phyloP scores from a whole-genome alignment of 2,113 vertebrate genomes.

The Stigmatopora argus region DNA sequence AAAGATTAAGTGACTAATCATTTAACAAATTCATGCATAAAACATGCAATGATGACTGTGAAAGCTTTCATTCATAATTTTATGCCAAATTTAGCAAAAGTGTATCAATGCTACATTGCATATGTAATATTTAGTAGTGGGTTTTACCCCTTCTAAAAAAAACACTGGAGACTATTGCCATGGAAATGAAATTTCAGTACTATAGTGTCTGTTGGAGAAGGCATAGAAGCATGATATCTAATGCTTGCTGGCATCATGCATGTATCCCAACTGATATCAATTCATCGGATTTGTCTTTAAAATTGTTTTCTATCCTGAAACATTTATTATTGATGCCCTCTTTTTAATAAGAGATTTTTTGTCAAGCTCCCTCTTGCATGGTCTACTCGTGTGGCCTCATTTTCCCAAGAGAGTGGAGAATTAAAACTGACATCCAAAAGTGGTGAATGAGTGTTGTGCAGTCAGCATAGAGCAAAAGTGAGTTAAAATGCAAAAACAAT shows the following conservation, averaged over 20 bases:
- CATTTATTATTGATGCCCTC: constrained; percentile 62
- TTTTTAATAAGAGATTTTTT: constrained; percentile 19
- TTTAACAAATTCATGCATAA: neutral
- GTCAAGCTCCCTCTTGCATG: constrained; percentile 24
- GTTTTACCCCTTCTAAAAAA: neutral
- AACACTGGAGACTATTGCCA: neutral
- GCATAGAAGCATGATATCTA: constrained; percentile 55
- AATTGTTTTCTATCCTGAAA: constrained; percentile 47
- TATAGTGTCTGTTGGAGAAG: constrained; percentile 39
- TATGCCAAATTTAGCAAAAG: neutral
- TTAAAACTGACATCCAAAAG: constrained; percentile 26
- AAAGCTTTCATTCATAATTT: neutral
- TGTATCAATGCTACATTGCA: neutral
- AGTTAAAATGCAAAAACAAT: constrained; percentile 35
- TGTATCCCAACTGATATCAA: constrained; percentile 44
- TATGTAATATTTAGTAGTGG: neutral
- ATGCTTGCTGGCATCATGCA: constrained; percentile 45
- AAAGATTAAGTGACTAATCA: neutral
- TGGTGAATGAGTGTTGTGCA: constrained; percentile 30
- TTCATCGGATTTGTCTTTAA: constrained; percentile 57
- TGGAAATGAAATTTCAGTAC: neutral
- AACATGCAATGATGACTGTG: neutral
- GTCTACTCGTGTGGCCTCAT: constrained; percentile 52
- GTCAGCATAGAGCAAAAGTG: constrained; percentile 26
- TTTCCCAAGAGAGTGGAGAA: constrained; percentile 43